A percentile compares a stretch with the other conserved stretches of the same genome.
phyloP scores from a whole-genome alignment of 1,140 invertebrate species.

The Drosophila malerkotliana region DNA sequence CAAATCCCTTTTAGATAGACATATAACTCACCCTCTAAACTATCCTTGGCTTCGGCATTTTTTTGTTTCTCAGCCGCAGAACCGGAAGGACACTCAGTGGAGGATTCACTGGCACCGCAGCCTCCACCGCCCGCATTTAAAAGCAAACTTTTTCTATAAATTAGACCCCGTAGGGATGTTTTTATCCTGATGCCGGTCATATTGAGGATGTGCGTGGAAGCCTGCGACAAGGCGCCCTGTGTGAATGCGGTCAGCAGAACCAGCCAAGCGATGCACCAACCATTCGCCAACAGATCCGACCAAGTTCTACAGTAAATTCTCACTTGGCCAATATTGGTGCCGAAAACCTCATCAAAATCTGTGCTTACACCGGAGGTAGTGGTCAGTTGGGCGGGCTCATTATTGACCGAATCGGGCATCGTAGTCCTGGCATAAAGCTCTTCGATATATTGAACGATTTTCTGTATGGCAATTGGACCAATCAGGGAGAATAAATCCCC shows the following conservation, averaged over 20 bases:
- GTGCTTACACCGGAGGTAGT: constrained; percentile 43
- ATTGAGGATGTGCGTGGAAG: constrained; percentile 92
- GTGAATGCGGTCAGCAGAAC: constrained; percentile 89
- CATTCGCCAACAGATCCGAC: constrained; percentile 89
- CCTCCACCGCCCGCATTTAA: constrained; percentile 63
- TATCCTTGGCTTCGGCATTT: constrained; percentile 11
- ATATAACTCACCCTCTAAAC: constrained; percentile 6
- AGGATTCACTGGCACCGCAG: constrained; percentile 30
- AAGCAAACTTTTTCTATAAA: constrained; percentile 84
- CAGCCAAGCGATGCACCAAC: constrained; percentile 90
- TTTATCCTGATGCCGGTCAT: constrained; percentile 92
- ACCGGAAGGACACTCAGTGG: constrained; percentile 47
- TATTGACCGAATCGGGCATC: not conserved
- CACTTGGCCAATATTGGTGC: constrained; percentile 53
- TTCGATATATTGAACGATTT: constrained; percentile 89
- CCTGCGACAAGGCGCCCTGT: constrained; percentile 93
- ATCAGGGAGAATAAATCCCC: constrained; percentile 91
- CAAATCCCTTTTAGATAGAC: not conserved
- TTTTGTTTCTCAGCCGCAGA: constrained; percentile 17
- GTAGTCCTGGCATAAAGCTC: constrained; percentile 57
- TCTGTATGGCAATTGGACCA: constrained; percentile 90
- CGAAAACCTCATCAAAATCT: constrained; percentile 41
- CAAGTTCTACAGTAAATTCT: constrained; percentile 84
- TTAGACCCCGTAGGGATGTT: constrained; percentile 89
- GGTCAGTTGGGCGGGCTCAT: constrained; percentile 3